Evolutionary conservation across 2,113 vertebrate genomes (phyloP), one percentile per base, ranked within the genome.

Genomic region (Hoplias malabaricus): DNA sequence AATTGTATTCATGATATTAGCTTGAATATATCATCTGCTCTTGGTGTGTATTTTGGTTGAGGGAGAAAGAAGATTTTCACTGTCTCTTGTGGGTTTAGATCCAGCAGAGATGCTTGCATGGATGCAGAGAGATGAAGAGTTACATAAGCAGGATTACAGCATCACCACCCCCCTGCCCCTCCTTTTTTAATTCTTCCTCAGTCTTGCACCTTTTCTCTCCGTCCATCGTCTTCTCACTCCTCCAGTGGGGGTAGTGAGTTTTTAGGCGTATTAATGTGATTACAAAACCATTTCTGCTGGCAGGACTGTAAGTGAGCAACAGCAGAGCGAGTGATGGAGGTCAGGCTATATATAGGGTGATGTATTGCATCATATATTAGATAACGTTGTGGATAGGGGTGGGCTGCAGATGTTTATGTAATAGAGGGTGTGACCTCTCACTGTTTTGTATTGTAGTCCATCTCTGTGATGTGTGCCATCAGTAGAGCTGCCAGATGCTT

Each of bases 101-200:
- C 57, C 75, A 69, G 23, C 69, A 68, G 75, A 83, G 68, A 77
- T 53, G 73, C 77, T 68, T 54, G 34, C 66, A 68, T 50, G 33
- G 82, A 76, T 73, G 78, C 66, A 54, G 25, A 77, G 53, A 50
- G 56, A 23, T 84, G 68, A 79, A 74, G 84, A 14, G 56, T 91
- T 92, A 89, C 87, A 87, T 89, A 91, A 92, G 82, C 50, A 77
- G 82, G 81, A 91, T 90, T 90, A 91, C 86, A 90, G 88, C 88
- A 89, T 87, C 80, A 79, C 31, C 81, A 36, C 83, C 83, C 78
- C 72, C 79, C 31, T 61, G 43, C 16, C 40, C 7, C 23, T 59
- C 53, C 63, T 16, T 72, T 31, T 21, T 68, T 43, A 2, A 19
- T 59, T 40, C 21, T 12, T 23, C 40, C 34, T 59, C 54, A 14